A percentile compares a stretch with the other conserved stretches of the same genome.
Conservation (phyloP, 2,888 invertebrate genomes). For the Anarsia innoxiella region DNA sequence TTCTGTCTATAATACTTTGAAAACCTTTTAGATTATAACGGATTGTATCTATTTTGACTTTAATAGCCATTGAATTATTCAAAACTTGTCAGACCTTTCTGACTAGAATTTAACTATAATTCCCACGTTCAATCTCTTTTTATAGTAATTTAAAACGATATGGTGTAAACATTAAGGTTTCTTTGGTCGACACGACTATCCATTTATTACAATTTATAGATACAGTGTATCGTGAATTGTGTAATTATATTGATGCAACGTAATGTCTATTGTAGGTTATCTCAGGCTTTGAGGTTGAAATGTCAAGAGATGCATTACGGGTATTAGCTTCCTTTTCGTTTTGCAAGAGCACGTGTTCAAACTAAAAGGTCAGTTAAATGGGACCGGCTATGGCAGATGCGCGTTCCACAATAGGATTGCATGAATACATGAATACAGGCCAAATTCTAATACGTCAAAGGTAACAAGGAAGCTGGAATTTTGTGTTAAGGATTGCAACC, state of each 20-base stretch:
- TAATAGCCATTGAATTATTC: conserved; percentile 31
- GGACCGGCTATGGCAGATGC: conserved; percentile 61
- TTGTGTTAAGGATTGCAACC: no score
- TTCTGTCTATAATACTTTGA: no score
- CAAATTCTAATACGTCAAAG: no score
- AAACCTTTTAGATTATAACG: conserved; percentile 2
- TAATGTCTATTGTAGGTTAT: conserved; percentile 2
- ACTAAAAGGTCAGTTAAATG: conserved; percentile 60
- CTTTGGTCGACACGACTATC: no score
- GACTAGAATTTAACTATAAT: no score
- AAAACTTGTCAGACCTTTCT: conserved; percentile 26
- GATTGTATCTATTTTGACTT: conserved; percentile 5
- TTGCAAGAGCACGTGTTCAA: conserved; percentile 47
- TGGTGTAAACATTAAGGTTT: no score
- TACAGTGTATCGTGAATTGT: not conserved
- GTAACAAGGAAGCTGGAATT: no score
- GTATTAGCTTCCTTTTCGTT: conserved; percentile 27
- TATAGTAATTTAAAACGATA: conserved; percentile 22
- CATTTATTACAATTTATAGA: no score
- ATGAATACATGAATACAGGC: conserved; percentile 22
- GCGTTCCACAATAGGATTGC: conserved; percentile 36
- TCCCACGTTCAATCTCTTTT: conserved; percentile 45
- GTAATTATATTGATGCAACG: conserved; percentile 3
- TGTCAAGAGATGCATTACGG: conserved; percentile 31
- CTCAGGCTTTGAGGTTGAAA: conserved; percentile 21